Evolutionary conservation across 1,140 invertebrate genomes (phyloP).

Genomic region (Agrilus planipennis): DNA sequence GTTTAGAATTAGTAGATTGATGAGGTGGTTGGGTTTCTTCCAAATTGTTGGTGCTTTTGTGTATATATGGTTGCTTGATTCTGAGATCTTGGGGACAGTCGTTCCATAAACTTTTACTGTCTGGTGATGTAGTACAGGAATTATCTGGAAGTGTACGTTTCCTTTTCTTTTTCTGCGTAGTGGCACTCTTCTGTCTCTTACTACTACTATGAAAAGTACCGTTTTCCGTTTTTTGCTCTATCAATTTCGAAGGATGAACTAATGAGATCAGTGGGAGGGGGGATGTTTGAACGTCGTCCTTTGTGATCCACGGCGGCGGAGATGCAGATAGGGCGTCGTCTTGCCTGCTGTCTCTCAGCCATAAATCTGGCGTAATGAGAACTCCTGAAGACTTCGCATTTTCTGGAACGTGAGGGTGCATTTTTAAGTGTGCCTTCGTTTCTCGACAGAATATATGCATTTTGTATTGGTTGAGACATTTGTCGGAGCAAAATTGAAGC

Average conservation of each 20-base stretch:
- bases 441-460: slow-evolving; percentile 92
- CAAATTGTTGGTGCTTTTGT: background rate
- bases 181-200: slow-evolving; percentile 34
- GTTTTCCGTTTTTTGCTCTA: slow-evolving; percentile 28
- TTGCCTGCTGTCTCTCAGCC: slow-evolving; percentile 65
- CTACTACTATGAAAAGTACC: slow-evolving; percentile 8
- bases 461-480: slow-evolving; percentile 90
- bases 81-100: slow-evolving; percentile 30
- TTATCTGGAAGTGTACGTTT: slow-evolving; percentile 33
- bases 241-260: slow-evolving; percentile 42
- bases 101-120: slow-evolving; percentile 7
- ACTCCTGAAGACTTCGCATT: slow-evolving; percentile 29
- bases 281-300: slow-evolving; percentile 16
- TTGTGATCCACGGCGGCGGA: slow-evolving; percentile 19
- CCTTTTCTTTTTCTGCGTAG: slow-evolving; percentile 34
- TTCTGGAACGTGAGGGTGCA: slow-evolving; percentile 56
- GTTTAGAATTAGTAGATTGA: slow-evolving; percentile 26
- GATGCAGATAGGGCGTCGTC: slow-evolving; percentile 41
- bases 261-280: slow-evolving; percentile 45
- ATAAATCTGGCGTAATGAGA: slow-evolving; percentile 78
- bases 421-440: slow-evolving; percentile 76
- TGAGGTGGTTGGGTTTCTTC: slow-evolving; percentile 1
- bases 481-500: slow-evolving; percentile 74
- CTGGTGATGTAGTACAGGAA: slow-evolving; percentile 5
- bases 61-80: slow-evolving; percentile 18